These are phyloP conservation scores for Hermaeophaga mercurialis DNA, from an alignment of 2,888 invertebrate genomes.

Conservation along the genomic window DNA sequence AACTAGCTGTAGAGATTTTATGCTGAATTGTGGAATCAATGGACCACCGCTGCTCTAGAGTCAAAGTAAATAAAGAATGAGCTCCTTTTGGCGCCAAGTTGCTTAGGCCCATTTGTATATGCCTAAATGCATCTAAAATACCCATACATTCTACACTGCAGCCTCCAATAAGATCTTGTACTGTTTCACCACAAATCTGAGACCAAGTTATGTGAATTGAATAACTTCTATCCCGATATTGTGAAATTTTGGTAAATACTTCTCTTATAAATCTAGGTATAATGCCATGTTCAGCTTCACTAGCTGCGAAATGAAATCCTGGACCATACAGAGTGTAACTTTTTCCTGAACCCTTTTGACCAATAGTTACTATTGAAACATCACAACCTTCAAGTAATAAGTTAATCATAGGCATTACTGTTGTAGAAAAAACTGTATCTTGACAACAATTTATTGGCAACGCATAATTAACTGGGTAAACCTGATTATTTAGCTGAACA, in stretches of 20 bases:
- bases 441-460: conserved; percentile 67
- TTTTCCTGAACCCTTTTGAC: conserved; percentile 70
- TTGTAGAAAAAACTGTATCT: conserved; percentile 67
- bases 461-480: conserved; percentile 63
- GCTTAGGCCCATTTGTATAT: conserved; percentile 69
- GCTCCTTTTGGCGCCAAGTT: conserved; percentile 64
- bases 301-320: conserved; percentile 64
- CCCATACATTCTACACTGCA: conserved; percentile 64
- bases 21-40: conserved; percentile 69
- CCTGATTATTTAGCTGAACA: conserved; percentile 66
- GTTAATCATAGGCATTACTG: conserved; percentile 69
- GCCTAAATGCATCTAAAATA: conserved; percentile 73
- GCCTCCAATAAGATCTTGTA: conserved; percentile 62
- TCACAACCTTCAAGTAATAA: conserved; percentile 75
- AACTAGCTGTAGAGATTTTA: conserved; percentile 74
- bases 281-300: conserved; percentile 74
- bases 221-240: conserved; percentile 68
- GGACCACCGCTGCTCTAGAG: conserved; percentile 76
- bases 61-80: conserved; percentile 74
- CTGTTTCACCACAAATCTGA: conserved; percentile 71
- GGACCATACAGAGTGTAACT: conserved; percentile 76
- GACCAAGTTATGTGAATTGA: conserved; percentile 74
- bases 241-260: conserved; percentile 69
- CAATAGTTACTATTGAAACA: conserved; percentile 74
- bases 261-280: conserved; percentile 75